Base-by-base conservation (phyloP, 30 jellyfish, hydroid and myxozoan genomes). In the Aurelia sp. region DNA sequence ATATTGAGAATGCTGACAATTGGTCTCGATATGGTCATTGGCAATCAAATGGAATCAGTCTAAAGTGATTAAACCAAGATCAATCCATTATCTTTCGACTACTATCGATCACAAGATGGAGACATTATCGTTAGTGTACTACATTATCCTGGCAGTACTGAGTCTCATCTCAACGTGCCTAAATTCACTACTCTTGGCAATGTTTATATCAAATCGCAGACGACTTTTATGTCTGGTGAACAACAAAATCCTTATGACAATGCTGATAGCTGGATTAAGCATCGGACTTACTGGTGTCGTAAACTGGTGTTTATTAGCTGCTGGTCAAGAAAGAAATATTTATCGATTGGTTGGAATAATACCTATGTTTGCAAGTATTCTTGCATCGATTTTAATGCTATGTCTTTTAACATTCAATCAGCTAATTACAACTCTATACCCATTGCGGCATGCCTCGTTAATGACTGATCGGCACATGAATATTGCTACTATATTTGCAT, bases 221-320 rank as follows among this genome's bases (percentile, higher is more conserved):
- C 67, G 50, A 51, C 86, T 82, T 16, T 55, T 61, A 35, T 9
- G 51, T 53, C 67, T 55, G 72, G n/a, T 59, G 47, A 63, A 60
- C 86, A 82, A 82, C 84, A 59, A 59, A 13, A 82, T 82, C 18
- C 72, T 82, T 4, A 33, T 82, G 72, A 78, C 92, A 58, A 68
- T 82, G 85, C 33, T 71, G 30, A 38, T 82, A 18, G 92, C 92
- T 30, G 38, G 72, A 40, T 64, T 82, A 9, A 57, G 60, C 3
- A 53, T 82, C 33, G 92, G 92, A 33, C 22, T 82, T 9, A 82
- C 92, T 18, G 92, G 92, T 33, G 61, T 79, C 44, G 40, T 82
- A 4, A 71, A 69, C 53, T 82, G 92, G 92, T 52, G 62, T 9
- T 35, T 82, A 52, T 24, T 82, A 31, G 80, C 86, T 0, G 5